Base-by-base conservation (phyloP, 2,113 vertebrate genomes). In the Myrmecobius fasciatus region DNA sequence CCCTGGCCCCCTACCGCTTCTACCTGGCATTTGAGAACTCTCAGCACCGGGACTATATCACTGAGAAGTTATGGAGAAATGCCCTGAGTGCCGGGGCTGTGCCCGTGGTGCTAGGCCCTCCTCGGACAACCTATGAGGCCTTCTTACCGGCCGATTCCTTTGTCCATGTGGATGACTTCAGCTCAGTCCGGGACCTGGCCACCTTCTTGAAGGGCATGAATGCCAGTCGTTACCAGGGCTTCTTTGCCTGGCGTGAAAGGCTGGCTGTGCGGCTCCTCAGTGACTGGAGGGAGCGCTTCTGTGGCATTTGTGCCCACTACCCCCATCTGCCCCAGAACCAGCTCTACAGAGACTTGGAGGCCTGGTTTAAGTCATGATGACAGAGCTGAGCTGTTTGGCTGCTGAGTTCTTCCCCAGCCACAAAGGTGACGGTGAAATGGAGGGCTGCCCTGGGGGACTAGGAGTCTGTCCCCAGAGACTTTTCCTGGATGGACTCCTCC, bases 11-110 rank as follows among this genome's bases (percentile, higher is more conserved):
- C 2, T 99, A 99, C 97, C 99, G 98, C 97, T 99, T 99, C 97
- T 99, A 99, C 93, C 98, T 99, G 91, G 98, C 99, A n/a, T 99
- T 99, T 0, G 99, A 99, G 98, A 99, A 99, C 97, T 98, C 99
- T 0, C 48, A 98, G 53, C 97, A 98, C 97, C 98, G 91, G 8
- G 99, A 99, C 97, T 99, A 99, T 89, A 99, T 99, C 98, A 99
- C 99, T 0, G 99, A 99, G 97, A 99, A 99, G 97, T 98, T 99
- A 49, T 99, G 99, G 99, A 97, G 97, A 54, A 99, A 99, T 0
- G 97, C 99, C 0, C 99, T 99, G 96, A 88, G 97, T 46, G 98
- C 99, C 0, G 98, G 99, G 0, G 90, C 99, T 0, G 99, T 99
- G 52, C 99, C 99, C 0, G 98, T 99, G 9, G 99, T 99, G 49